Percentiles rank a stretch among this genome's conserved stretches.
These are phyloP conservation scores for Choristoneura rosaceana DNA, from an alignment of 2,888 invertebrate genomes.

Conservation along the genomic window DNA sequence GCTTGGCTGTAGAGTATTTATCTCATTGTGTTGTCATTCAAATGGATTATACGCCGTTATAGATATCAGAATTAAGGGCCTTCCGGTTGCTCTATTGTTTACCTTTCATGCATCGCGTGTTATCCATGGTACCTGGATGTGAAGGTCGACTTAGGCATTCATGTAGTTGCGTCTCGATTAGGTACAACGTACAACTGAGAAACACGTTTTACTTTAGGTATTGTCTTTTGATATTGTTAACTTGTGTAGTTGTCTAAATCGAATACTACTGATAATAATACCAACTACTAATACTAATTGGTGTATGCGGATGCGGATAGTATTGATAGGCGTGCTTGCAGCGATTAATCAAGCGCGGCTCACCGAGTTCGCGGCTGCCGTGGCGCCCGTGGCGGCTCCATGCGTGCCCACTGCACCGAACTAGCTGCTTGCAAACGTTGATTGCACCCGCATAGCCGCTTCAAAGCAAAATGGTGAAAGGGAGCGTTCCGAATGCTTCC, in stretches of 20 bases:
- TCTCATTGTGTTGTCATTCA: slow-evolving; percentile 21
- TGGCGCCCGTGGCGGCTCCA: slow-evolving; percentile 33
- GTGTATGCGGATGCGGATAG: slow-evolving; percentile 32
- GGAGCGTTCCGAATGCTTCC: slow-evolving; percentile 67
- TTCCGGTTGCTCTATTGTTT: slow-evolving; percentile 41
- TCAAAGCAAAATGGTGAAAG: slow-evolving; percentile 66
- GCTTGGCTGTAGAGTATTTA: slow-evolving; percentile 3
- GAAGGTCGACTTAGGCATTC: slow-evolving; percentile 27
- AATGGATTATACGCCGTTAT: slow-evolving; percentile 4
- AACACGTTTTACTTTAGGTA: background rate
- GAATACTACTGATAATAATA: no score
- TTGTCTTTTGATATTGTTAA: background rate
- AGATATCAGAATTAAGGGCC: slow-evolving; percentile 27
- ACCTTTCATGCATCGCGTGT: slow-evolving; percentile 34
- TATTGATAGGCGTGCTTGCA: slow-evolving; percentile 33
- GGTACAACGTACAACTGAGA: background rate
- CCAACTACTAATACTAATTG: no score
- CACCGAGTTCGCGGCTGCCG: slow-evolving; percentile 42
- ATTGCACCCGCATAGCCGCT: slow-evolving; percentile 57
- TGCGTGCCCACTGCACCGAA: slow-evolving; percentile 35
- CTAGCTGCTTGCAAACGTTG: slow-evolving; percentile 58
- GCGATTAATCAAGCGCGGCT: slow-evolving; percentile 46
- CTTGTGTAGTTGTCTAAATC: background rate
- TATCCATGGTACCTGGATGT: slow-evolving; percentile 18
- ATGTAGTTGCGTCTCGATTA: background rate